A percentile compares a stretch with the other conserved stretches of the same genome.
phyloP scores from a whole-genome alignment of 2,797 vertebrate genomes.

The Onychomys torridus region DNA sequence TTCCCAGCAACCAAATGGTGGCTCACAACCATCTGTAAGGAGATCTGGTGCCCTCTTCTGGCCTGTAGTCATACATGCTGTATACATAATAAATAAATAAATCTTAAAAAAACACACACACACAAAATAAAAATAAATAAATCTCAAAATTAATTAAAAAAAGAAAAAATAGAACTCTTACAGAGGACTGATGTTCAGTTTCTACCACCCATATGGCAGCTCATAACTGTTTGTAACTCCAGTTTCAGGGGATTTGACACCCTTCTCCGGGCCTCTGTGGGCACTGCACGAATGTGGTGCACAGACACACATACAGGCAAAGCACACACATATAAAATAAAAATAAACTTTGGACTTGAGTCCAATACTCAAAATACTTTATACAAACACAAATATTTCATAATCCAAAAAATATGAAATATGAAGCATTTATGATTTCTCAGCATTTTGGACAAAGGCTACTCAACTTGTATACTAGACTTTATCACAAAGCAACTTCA shows the following conservation, averaged over 20 bases:
- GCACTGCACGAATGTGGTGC: not conserved
- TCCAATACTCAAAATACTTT: not conserved
- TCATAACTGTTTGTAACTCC: not conserved
- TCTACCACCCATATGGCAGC: not conserved
- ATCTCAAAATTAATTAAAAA: no score
- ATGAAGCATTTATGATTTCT: not conserved
- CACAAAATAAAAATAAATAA: no score
- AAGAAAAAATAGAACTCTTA: not conserved
- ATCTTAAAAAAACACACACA: no score
- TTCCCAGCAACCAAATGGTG: no score
- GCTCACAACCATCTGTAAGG: no score
- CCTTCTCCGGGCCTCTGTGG: not conserved
- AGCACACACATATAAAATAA: not conserved
- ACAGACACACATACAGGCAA: not conserved
- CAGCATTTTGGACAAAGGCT: not conserved
- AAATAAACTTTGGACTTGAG: not conserved
- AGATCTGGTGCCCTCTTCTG: no score
- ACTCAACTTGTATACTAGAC: not conserved
- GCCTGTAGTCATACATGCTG: no score
- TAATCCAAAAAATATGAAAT: not conserved
- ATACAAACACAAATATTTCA: not conserved
- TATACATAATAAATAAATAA: no score
- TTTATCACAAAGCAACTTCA: not conserved
- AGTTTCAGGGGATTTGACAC: not conserved
- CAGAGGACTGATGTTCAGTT: not conserved